Conservation (phyloP, 2,113 vertebrate species). For the Mohoua ochrocephala region DNA sequence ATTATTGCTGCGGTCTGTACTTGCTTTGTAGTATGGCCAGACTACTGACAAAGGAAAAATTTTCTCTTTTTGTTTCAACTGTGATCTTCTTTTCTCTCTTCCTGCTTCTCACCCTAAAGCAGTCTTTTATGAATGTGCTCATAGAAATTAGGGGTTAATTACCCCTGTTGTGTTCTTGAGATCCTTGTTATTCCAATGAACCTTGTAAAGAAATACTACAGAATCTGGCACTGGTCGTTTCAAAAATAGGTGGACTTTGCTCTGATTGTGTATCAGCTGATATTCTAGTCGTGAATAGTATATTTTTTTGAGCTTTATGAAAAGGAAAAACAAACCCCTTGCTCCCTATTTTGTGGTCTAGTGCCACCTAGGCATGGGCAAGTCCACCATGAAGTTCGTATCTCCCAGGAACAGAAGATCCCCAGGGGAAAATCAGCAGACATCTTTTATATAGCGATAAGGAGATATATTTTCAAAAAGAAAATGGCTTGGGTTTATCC, state of each 20-base stretch:
- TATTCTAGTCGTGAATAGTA: neutral
- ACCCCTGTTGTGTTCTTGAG: neutral
- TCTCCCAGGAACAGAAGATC: neutral
- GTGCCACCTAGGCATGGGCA: neutral
- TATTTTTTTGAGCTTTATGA: neutral
- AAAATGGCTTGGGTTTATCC: neutral
- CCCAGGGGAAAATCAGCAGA: neutral
- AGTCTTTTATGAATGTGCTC: neutral
- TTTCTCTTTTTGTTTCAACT: neutral
- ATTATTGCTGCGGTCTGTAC: neutral
- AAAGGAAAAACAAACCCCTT: neutral
- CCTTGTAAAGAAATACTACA: neutral
- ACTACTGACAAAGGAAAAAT: neutral
- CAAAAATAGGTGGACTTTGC: neutral
- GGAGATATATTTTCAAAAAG: neutral
- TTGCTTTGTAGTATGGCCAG: neutral
- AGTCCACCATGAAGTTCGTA: neutral
- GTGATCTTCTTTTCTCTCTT: neutral
- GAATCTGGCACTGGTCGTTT: neutral
- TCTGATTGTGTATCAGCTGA: neutral
- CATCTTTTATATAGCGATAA: neutral
- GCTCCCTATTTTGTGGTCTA: neutral
- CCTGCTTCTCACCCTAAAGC: neutral
- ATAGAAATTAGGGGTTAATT: constrained; percentile 6
- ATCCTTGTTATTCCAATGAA: neutral